Base-by-base conservation (phyloP, 92 coral and sea anemone genomes). In the Zoanthus sociatus region DNA sequence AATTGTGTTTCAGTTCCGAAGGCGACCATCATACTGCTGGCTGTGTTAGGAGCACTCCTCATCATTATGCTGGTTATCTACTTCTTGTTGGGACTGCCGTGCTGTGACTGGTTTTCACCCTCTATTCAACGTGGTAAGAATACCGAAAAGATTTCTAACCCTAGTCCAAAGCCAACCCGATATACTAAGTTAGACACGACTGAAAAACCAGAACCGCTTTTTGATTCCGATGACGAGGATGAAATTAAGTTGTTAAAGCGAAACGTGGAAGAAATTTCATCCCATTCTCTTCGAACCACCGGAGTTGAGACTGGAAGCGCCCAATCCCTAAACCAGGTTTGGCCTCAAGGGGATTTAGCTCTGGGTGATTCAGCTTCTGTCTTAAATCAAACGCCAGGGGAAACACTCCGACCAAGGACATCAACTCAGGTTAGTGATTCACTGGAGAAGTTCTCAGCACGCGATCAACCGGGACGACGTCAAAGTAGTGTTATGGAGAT, bases 141-240 rank as follows among this genome's bases (percentile, higher is more conserved):
- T 18, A 81, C 30, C 12, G 66, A 9, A 17, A 73, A 81, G 17
- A 54, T 63, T 18, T 63, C 2, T 16, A 81, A 64, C 13, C 5
- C 74, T 8, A 73, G 85, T 31, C 85, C 74, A 4, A 55, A 81
- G 4, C 66, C 85, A 1, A 66, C 72, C 7, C 85, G 44, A 12
- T 81, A 81, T 70, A 68, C 60, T 11, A 68, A 81, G 46, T 13
- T 81, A 10, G 85, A 68, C 18, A 81, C 33, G n/a, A 45, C 21
- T 58, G 48, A 64, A 16, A 81, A 66, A 61, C 26, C 50, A 2
- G 85, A 81, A 8, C 85, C 75, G 50, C 85, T 81, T 46, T 81
- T 81, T 64, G 85, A 81, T n/a, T 81, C 85, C 17, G 85, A 81
- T 17, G 85, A 64, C 30, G 75, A 81, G 20, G 74, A 81, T 18